These are phyloP conservation scores for Geodia barretti DNA, from an alignment of 37 sponge, comb jelly and placozoan genomes.

Conservation along the genomic window DNA sequence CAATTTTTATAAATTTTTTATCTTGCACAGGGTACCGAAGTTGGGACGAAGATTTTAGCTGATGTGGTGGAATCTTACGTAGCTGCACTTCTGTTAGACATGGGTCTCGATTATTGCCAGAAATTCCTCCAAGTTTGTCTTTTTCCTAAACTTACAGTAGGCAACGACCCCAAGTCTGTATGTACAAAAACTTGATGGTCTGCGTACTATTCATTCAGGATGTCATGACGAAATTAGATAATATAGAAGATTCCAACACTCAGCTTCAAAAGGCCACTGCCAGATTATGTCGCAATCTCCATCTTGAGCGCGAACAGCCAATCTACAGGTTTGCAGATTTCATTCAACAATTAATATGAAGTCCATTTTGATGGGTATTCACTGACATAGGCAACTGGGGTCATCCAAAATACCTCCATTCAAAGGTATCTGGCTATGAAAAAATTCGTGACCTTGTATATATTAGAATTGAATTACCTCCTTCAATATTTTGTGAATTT, in stretches of 20 bases:
- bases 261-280: slow-evolving; percentile 49
- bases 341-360: too few relatives aligned
- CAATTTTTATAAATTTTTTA: background rate
- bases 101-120: slow-evolving; percentile 46
- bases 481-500: too few relatives aligned
- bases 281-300: slow-evolving; percentile 39
- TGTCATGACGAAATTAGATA: too few relatives aligned
- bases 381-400: background rate
- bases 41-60: slow-evolving; percentile 47
- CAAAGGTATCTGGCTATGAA: slow-evolving; percentile 1
- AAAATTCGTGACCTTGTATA: background rate
- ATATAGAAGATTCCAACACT: slow-evolving; percentile 59
- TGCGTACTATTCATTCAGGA: too few relatives aligned
- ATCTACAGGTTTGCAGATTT: slow-evolving; percentile 46
- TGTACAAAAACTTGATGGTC: too few relatives aligned
- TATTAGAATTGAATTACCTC: background rate
- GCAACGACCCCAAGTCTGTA: too few relatives aligned
- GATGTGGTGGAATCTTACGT: slow-evolving; percentile 73
- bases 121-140: slow-evolving; percentile 60
- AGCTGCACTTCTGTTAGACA: slow-evolving; percentile 73
- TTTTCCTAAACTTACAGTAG: slow-evolving; percentile 58
- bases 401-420: slow-evolving; percentile 7
- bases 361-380: too few relatives aligned
- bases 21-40: slow-evolving; percentile 22
- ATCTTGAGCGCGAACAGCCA: slow-evolving; percentile 22